Base-by-base conservation (phyloP, 2,888 invertebrate genomes). In the Bibio marci region DNA sequence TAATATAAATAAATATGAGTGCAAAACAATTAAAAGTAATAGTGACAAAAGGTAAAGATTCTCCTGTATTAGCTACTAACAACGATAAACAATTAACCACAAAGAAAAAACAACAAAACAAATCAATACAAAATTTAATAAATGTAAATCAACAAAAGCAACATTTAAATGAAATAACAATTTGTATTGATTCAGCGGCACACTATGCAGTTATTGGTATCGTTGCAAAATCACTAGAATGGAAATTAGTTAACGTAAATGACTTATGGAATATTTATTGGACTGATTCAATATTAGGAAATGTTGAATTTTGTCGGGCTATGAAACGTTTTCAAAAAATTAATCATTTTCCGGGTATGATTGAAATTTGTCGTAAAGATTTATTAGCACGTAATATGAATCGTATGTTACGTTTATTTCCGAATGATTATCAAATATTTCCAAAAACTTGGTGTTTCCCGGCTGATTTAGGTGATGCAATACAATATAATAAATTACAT, bases 361-460 rank as follows among this genome's bases (percentile, higher is more conserved):
- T 74, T 48, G 86, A 87, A 57, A 81, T 87, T 46, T 86, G 85
- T 62, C 67, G 90, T 45, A 92, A 92, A 61, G 91, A 91, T 64
- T 64, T 87, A 38, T 64, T 92, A 19, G 87, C 90, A 2, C 69
- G 88, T 41, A 91, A 92, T 62, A 67, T 92, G 43, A 90, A 86
- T 57, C 71, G 88, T 47, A 90, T 91, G 90, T 69, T 78, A 44
- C 80, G 83, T 59, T 65, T 83, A 40, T 91, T 85, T 59, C 87
- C 90, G 1, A 78, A 78, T 49, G 90, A 91, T 46, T 92, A 90
- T 58, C 82, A 80, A 54, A 85, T 91, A 56, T 91, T 87, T 57
- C 91, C 92, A 1, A 86, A 82, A 64, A 87, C 90, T 8, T 92
- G 91, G 90, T 85, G 87, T 58, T 70, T 92, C 47, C 91, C 92